Evolutionary conservation across 1,140 invertebrate species (phyloP).

Genomic region (Leguminivora glycinivorella): DNA sequence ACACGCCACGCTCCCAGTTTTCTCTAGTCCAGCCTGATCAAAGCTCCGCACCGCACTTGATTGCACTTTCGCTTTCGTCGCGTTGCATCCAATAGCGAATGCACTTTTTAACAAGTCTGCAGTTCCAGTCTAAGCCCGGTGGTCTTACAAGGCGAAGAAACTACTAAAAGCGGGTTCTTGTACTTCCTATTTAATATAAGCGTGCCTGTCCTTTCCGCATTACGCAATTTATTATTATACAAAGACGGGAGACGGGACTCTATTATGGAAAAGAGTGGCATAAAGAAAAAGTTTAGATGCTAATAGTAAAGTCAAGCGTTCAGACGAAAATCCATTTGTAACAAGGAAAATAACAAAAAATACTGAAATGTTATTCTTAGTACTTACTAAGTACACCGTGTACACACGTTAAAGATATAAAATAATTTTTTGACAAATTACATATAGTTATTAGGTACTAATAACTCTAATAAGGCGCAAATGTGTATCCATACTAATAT

Average conservation of each 20-base stretch:
- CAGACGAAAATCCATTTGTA: slow-evolving; percentile 2
- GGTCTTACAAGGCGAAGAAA: neutral
- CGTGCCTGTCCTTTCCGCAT: neutral
- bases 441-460: too few relatives aligned
- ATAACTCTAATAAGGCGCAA: too few relatives aligned
- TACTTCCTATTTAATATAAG: neutral
- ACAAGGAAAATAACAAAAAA: slow-evolving; percentile 13
- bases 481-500: too few relatives aligned
- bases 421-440: too few relatives aligned
- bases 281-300: neutral
- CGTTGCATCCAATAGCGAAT: slow-evolving; percentile 30
- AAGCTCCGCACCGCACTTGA: slow-evolving; percentile 39
- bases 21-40: slow-evolving; percentile 32
- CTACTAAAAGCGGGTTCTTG: neutral
- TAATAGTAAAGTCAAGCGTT: neutral
- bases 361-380: neutral
- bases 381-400: neutral
- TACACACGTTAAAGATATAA: too few relatives aligned
- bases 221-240: neutral
- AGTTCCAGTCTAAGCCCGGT: neutral
- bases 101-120: slow-evolving; percentile 27
- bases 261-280: neutral
- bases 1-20: slow-evolving; percentile 28
- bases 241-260: neutral
- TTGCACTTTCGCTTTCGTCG: slow-evolving; percentile 60